These are phyloP conservation scores for Lithophane ornitopus DNA, from an alignment of 2,888 invertebrate genomes.

Conservation along the genomic window DNA sequence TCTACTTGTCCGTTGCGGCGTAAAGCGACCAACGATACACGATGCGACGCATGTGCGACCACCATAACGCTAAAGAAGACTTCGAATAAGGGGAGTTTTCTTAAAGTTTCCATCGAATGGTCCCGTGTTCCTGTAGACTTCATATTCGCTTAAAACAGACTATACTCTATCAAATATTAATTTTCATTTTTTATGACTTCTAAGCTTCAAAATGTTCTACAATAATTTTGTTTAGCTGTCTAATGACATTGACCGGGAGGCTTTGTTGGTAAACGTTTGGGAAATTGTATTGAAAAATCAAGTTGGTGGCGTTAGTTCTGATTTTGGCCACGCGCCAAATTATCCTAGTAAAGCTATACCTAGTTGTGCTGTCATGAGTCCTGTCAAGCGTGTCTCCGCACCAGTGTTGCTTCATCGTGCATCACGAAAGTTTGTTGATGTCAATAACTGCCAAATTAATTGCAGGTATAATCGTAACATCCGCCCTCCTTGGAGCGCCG, in stretches of 20 bases:
- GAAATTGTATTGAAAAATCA: background rate
- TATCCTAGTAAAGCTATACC: no score
- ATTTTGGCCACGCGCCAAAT: background rate
- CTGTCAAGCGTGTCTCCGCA: background rate
- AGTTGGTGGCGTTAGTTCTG: background rate
- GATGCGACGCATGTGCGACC: no score
- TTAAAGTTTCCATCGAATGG: no score
- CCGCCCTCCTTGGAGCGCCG: slow-evolving; percentile 3
- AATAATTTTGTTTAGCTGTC: no score
- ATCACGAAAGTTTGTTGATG: slow-evolving; percentile 42
- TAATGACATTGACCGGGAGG: background rate
- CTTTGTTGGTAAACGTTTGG: background rate
- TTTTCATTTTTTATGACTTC: background rate
- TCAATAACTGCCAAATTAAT: slow-evolving; percentile 60
- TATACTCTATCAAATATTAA: background rate
- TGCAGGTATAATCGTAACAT: slow-evolving; percentile 54
- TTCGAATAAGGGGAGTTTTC: background rate
- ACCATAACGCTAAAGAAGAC: no score
- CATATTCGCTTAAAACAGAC: background rate
- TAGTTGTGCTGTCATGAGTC: background rate
- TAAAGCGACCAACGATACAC: no score
- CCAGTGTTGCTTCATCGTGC: slow-evolving; percentile 24
- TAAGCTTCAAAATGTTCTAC: background rate
- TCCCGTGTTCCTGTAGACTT: background rate
- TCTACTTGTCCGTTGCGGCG: no score